phyloP scores from a whole-genome alignment of 2,888 invertebrate species.

The Parapristionchus giblindavisi region DNA sequence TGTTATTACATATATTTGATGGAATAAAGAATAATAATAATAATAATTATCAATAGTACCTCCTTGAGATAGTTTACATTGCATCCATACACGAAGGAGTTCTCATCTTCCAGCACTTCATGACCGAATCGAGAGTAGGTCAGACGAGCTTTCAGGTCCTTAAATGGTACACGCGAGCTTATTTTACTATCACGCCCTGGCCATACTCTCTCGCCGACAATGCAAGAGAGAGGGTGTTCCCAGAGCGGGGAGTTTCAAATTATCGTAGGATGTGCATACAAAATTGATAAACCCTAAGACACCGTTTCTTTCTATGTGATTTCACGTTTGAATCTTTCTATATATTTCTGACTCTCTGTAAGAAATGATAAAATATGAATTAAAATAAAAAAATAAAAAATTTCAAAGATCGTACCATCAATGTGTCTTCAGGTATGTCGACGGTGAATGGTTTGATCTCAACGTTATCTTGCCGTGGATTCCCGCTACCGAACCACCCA shows the following conservation, averaged over 20 bases:
- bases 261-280: not conserved
- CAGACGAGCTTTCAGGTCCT: constrained; percentile 72
- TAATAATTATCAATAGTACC: not conserved
- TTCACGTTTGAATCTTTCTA: too few species aligned
- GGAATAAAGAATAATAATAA: too few species aligned
- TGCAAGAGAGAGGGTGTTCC: too few species aligned
- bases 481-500: constrained; percentile 57
- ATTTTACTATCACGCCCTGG: too few species aligned
- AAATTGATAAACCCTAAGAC: too few species aligned
- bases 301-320: too few species aligned
- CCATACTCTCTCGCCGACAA: not conserved
- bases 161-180: too few species aligned
- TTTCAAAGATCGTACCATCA: constrained; percentile 43
- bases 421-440: constrained; percentile 49
- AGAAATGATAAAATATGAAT: too few species aligned
- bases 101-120: constrained; percentile 70
- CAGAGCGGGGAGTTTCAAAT: too few species aligned
- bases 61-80: constrained; percentile 75
- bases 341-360: too few species aligned
- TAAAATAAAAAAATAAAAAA: too few species aligned
- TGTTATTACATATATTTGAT: too few species aligned
- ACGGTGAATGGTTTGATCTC: constrained; percentile 58
- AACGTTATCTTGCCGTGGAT: constrained; percentile 48
- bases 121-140: constrained; percentile 69
- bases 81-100: constrained; percentile 83